phyloP scores from a whole-genome alignment of 2,888 invertebrate genomes.

The Cryptus viduatorius region DNA sequence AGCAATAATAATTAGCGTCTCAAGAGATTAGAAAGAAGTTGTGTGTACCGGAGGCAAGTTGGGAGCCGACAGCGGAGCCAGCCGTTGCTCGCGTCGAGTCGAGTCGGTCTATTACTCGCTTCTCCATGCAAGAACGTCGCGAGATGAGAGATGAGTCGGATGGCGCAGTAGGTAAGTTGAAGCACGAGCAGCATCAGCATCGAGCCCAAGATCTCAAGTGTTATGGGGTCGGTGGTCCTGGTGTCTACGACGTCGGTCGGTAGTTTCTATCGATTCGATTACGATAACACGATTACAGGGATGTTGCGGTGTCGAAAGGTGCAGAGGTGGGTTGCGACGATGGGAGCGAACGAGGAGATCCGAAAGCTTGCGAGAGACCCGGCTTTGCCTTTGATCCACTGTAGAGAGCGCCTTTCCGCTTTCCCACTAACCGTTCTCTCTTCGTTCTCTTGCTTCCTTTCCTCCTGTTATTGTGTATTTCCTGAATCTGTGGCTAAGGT shows the following conservation, averaged over 20 bases:
- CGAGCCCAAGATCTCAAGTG: constrained; percentile 58
- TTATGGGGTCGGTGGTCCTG: constrained; percentile 49
- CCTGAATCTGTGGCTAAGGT: constrained; percentile 3
- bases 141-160: constrained; percentile 39
- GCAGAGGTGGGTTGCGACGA: constrained; percentile 19
- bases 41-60: constrained; percentile 6
- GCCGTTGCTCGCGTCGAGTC: constrained; percentile 19
- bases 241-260: constrained; percentile 63
- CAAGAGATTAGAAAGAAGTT: constrained; percentile 41
- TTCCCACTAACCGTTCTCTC: constrained; percentile 47
- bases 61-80: background rate
- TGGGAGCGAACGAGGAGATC: constrained; percentile 40
- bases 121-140: constrained; percentile 1
- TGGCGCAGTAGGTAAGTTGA: constrained; percentile 15
- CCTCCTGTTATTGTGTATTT: constrained; percentile 22
- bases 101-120: constrained; percentile 32
- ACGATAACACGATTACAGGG: constrained; percentile 66
- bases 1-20: constrained; percentile 21
- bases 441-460: constrained; percentile 17
- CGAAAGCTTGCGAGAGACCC: constrained; percentile 59
- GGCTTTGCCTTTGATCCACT: constrained; percentile 63
- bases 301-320: constrained; percentile 60
- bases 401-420: constrained; percentile 58
- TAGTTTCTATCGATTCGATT: constrained; percentile 68
- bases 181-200: constrained; percentile 45